A percentile compares a stretch with the other conserved stretches of the same genome.
These are phyloP conservation scores for Crenichthys baileyi DNA, from an alignment of 2,797 vertebrate genomes.

Conservation along the genomic window DNA sequence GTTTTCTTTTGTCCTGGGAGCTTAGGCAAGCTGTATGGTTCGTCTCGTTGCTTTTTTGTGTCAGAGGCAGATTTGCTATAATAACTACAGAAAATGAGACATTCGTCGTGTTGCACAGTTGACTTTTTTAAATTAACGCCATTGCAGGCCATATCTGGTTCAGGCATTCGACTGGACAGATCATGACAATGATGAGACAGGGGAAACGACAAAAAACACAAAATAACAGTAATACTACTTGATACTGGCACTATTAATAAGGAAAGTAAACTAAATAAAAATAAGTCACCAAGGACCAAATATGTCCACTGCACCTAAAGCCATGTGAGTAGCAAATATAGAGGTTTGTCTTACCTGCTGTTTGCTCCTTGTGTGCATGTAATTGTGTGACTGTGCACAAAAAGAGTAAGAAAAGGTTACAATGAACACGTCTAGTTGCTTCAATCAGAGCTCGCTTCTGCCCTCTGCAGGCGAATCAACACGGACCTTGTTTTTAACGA, in stretches of 20 bases:
- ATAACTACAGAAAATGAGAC: not conserved
- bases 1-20: not conserved
- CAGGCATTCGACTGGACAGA: no score
- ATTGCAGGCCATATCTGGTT: not conserved
- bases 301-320: not conserved
- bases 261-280: not conserved
- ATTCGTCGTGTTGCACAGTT: not conserved
- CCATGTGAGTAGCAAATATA: not conserved
- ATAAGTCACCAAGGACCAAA: not conserved
- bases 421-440: not conserved
- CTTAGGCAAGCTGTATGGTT: not conserved
- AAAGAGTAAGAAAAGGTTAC: not conserved
- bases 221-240: not conserved
- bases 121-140: not conserved
- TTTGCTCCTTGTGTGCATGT: not conserved
- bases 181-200: not conserved
- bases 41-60: not conserved
- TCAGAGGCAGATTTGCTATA: not conserved
- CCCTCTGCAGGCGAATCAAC: slow-evolving; percentile 57
- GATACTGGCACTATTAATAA: not conserved
- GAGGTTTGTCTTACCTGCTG: not conserved
- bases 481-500: not conserved
- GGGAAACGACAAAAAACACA: not conserved
- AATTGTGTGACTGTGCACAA: not conserved
- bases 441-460: slow-evolving; percentile 47